Evolutionary conservation across 2,113 vertebrate species (phyloP), one percentile per base, ranked within the genome.

Genomic region (Crotalus tigris): DNA sequence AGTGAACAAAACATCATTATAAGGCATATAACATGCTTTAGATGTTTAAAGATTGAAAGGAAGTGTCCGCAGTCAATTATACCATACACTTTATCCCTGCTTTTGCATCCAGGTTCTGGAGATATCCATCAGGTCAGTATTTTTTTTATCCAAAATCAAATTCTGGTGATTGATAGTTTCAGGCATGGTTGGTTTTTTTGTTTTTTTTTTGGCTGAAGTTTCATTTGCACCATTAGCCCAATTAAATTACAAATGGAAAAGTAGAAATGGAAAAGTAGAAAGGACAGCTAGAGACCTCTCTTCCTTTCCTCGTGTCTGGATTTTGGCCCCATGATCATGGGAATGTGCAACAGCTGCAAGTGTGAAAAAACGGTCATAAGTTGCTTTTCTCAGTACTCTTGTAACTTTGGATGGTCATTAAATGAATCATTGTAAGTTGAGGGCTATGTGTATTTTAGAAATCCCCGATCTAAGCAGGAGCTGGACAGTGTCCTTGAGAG

Each of bases 41-140:
- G 94, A 95, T 86, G 91, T 93, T 96, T 94, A 96, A 94, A 96
- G 58, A 81, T 91, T 89, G 57, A 94, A 93, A 88, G 85, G 91
- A 89, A 94, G 93, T 95, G 94, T 96, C 96, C 94, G 92, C 88
- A 7, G 81, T 94, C 95, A 96, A 96, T 95, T 95, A 95, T 4
- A 95, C 95, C 94, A 95, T 93, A 95, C 94, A 95, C 95, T 93
- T 96, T 95, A 95, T 86, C 92, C 91, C 87, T 69, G 13, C 89
- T 39, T 54, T n/a, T 6, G 29, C 12, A 69, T 69, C 29, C 64
- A 69, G 12, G 12, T n/a, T 69, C 64, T 69, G 12, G 29, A n/a
- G 64, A 69, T 69, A 69, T 69, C 29, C 4, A 69, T 12, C 29
- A 69, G 12, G 64, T 69, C 12, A n/a, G 29, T n/a, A 69, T 6